A percentile compares a stretch with the other conserved stretches of the same genome.
These are phyloP conservation scores for Urophycis tenuis DNA, from an alignment of 2,797 vertebrate genomes.

Conservation along the genomic window DNA sequence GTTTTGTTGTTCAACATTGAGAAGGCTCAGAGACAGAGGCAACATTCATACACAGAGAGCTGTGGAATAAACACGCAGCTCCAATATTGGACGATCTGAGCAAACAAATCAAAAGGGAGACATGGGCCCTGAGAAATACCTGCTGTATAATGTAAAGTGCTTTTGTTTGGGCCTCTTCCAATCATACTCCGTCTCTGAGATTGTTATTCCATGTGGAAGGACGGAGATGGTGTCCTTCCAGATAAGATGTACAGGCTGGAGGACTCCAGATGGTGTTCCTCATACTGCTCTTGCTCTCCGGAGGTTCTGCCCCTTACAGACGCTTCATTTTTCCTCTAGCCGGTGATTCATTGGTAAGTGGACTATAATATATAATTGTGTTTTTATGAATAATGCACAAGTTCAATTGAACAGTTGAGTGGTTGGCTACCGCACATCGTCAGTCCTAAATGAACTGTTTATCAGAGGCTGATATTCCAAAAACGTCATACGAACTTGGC, in stretches of 20 bases:
- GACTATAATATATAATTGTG: neutral
- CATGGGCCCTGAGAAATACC: neutral
- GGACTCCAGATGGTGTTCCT: constrained; percentile 6
- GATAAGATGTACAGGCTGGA: constrained; percentile 40
- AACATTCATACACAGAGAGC: neutral
- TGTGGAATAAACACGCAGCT: neutral
- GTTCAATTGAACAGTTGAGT: neutral
- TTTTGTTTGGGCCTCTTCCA: constrained; percentile 1
- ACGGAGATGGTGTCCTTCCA: constrained; percentile 42
- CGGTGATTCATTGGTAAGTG: constrained; percentile 46
- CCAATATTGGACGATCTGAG: neutral
- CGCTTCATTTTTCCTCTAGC: constrained; percentile 15
- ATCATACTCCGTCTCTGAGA: neutral
- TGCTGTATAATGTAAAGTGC: neutral
- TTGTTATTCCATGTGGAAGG: constrained; percentile 43
- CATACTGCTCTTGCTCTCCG: constrained; percentile 17
- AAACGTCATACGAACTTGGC: neutral
- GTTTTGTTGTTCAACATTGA: neutral
- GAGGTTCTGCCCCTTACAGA: constrained; percentile 10
- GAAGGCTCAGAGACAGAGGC: neutral
- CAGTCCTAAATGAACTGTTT: neutral
- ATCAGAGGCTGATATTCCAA: neutral
- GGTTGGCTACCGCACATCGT: neutral
- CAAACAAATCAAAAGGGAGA: neutral
- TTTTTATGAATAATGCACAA: neutral